Evolutionary conservation across 2,113 vertebrate genomes (phyloP), one percentile per base, ranked within the genome.

Genomic region (Gadus macrocephalus): DNA sequence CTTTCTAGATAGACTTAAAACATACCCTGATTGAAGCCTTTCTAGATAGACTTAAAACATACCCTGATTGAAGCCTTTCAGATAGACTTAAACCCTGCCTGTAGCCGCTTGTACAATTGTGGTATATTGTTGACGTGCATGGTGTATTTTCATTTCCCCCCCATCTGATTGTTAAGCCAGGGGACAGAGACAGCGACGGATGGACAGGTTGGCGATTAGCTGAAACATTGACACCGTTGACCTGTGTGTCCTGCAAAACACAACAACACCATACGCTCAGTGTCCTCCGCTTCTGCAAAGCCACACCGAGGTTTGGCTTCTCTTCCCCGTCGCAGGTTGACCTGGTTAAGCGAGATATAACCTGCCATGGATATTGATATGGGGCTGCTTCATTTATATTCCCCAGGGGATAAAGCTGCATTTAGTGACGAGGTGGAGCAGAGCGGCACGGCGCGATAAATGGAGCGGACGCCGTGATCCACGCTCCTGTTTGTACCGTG

Each of bases 341-440:
- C 68, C 70, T 69, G 74, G 82, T 84, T 83, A 79, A 85, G 69
- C 77, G 76, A 78, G 77, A 84, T 81, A 65, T 64, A 68, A 81
- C 77, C 75, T 27, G 73, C 49, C 78, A 88, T 85, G 75, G 82
- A 85, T 86, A 87, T 77, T 85, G 81, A 85, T 83, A 78, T 69
- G 60, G 62, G 70, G 35, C 77, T 17, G 55, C 62, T 77, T 82
- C 80, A 83, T 90, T 87, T 68, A 66, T 72, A 90, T 86, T 80
- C 87, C 76, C 65, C 27, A 64, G 69, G 69, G 71, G 68, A 25
- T 17, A 49, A 49, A 58, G 56, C 62, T 38, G 73, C 86, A 61
- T 84, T 87, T 78, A 85, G 80, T 75, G 72, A 79, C 72, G 82
- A 83, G 81, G 83, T 86, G 85, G 84, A 84, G 81, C 74, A 72